Base-by-base conservation (phyloP, 1,140 invertebrate species). In the Anagrus nilaparvatae region DNA sequence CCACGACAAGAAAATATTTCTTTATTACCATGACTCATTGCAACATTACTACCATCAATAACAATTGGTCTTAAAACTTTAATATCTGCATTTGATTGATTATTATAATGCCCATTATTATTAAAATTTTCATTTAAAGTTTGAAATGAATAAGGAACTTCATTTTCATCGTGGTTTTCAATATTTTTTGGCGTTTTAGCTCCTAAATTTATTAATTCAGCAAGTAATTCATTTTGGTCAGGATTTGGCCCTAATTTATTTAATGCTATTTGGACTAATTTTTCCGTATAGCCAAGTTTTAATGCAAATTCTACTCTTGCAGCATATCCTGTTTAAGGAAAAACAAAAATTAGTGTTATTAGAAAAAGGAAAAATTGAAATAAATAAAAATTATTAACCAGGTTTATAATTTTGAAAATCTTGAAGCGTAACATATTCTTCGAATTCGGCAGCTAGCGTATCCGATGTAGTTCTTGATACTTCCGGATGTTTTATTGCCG, bases 11-110 rank as follows among this genome's bases (percentile, higher is more conserved):
- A 96, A 57, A 95, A 98, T 21, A 85, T 66, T 60, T 90, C 86
- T 61, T 95, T 95, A 67, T 95, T 94, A 1, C 94, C 94, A 70
- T 97, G 93, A 52, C 93, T 91, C 86, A 97, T 93, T 16, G 94
- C 94, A 19, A 98, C 89, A 67, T 98, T 98, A 61, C 90, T 94
- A 44, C 94, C 94, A 71, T 98, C 94, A 40, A 97, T 90, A 27
- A 97, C 90, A 46, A 97, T 84, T 23, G 85, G 84, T 30, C 91
- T 69, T 18, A 95, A 64, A 9, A 34, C 44, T 2, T 6, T n/a
- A n/a, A n/a, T n/a, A n/a, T n/a, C n/a, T 4, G 54, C 50, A 3
- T 55, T 48, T 5, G 52, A 56, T 12, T 62, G 59, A 8, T 63
- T 56, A 27, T 61, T 61, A 3, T 34, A 46, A 28, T 40, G 47